Percentiles rank a stretch among this genome's conserved stretches.
Conservation (phyloP, 2,888 invertebrate species). For the Nebria salina region DNA sequence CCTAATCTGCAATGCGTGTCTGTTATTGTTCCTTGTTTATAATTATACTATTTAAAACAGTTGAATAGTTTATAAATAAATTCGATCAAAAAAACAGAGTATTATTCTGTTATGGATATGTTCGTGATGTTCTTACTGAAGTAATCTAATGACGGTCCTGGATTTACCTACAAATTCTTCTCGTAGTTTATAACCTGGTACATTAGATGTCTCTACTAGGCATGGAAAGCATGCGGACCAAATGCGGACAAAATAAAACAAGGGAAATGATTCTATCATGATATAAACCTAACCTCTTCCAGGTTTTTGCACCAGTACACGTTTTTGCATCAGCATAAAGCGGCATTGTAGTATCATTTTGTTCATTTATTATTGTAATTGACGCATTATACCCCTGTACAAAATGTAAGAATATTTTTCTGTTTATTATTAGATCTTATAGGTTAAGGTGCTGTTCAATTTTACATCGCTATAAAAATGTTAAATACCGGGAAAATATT, state of each 20-base stretch:
- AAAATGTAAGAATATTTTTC: constrained; percentile 32
- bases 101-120: too few species aligned
- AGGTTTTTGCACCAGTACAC: too few species aligned
- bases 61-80: too few species aligned
- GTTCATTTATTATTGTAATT: not conserved
- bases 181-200: constrained; percentile 27
- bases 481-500: not conserved
- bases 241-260: constrained; percentile 14
- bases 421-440: constrained; percentile 11
- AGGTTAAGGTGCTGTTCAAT: constrained; percentile 30
- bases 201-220: constrained; percentile 27
- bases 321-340: not conserved
- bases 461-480: not conserved
- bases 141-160: too few species aligned
- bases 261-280: constrained; percentile 25
- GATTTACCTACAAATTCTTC: constrained; percentile 25
- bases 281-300: constrained; percentile 8
- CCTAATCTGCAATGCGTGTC: too few species aligned
- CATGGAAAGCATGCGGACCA: constrained; percentile 6
- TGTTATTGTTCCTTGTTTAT: too few species aligned
- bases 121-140: too few species aligned
- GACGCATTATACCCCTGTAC: not conserved
- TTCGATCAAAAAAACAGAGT: too few species aligned
- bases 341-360: not conserved
- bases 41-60: too few species aligned